Conservation (phyloP, 2,888 invertebrate genomes). For the Aleiodes alternator region DNA sequence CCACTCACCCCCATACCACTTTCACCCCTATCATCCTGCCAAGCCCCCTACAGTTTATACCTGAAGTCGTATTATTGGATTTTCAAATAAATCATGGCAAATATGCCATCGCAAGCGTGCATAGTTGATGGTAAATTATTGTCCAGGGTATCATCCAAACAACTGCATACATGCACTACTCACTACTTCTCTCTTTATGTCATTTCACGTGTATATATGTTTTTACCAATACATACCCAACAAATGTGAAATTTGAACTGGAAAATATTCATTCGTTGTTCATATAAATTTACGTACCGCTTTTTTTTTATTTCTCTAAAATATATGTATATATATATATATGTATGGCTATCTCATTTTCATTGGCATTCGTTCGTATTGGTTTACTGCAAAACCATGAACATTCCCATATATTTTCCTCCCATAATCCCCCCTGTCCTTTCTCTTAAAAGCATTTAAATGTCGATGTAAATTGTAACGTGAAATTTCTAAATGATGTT, state of each 20-base stretch:
- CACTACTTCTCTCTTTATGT: conserved; percentile 38
- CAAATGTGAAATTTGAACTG: conserved; percentile 61
- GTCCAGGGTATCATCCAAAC: conserved; percentile 39
- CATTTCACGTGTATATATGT: conserved; percentile 7
- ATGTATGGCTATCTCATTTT: no score
- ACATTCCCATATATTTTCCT: no score
- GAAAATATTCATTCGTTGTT: conserved; percentile 54
- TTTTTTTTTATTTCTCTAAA: no score
- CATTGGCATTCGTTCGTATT: no score
- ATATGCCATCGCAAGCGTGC: conserved; percentile 55
- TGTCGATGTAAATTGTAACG: no score
- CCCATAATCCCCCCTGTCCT: no score
- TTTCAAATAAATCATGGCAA: conserved; percentile 64
- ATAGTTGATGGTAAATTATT: conserved; percentile 64
- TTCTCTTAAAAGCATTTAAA: no score
- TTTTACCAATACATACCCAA: background rate
- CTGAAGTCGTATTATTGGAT: conserved; percentile 58
- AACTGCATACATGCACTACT: conserved; percentile 44
- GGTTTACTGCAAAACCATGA: no score
- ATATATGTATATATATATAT: no score
- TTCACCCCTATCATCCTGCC: background rate
- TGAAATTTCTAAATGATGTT: no score
- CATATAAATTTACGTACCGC: no score
- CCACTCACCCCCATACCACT: no score
- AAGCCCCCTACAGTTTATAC: background rate